A percentile compares a stretch with the other conserved stretches of the same genome.
Conservation (phyloP, 2,113 vertebrate genomes). For the Mandrillus leucophaeus region DNA sequence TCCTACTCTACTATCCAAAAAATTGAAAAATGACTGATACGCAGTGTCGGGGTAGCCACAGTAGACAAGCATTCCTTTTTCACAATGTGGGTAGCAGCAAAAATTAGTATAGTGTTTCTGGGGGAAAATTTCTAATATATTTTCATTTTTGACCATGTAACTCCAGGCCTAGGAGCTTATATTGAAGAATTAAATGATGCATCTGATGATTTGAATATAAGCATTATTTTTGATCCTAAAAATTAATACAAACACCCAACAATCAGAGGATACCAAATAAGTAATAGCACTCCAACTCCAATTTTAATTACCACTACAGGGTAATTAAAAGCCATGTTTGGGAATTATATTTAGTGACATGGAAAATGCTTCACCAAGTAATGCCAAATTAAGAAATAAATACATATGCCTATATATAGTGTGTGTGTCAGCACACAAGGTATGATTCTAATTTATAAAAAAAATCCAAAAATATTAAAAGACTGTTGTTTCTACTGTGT, state of each 20-base stretch:
- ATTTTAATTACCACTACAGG: no score
- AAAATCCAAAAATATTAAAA: background rate
- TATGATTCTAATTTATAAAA: background rate
- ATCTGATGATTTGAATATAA: background rate
- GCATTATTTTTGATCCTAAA: background rate
- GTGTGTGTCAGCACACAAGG: fast-evolving
- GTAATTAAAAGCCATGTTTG: background rate
- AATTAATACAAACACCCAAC: background rate
- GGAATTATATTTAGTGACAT: background rate
- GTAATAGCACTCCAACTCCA: background rate
- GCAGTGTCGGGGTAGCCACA: no score
- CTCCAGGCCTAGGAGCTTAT: background rate
- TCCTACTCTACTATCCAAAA: background rate
- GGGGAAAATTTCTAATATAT: background rate
- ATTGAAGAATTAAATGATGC: background rate
- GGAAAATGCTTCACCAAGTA: background rate
- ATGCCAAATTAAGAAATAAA: background rate
- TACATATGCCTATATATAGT: no score
- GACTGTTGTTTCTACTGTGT: background rate
- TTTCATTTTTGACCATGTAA: background rate
- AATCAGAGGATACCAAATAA: background rate
- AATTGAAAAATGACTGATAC: background rate
- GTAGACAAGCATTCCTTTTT: background rate
- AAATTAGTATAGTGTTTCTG: background rate
- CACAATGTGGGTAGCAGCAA: background rate